phyloP scores from a whole-genome alignment of 92 coral and sea anemone genomes.

The Chrysogorgia sp. region DNA sequence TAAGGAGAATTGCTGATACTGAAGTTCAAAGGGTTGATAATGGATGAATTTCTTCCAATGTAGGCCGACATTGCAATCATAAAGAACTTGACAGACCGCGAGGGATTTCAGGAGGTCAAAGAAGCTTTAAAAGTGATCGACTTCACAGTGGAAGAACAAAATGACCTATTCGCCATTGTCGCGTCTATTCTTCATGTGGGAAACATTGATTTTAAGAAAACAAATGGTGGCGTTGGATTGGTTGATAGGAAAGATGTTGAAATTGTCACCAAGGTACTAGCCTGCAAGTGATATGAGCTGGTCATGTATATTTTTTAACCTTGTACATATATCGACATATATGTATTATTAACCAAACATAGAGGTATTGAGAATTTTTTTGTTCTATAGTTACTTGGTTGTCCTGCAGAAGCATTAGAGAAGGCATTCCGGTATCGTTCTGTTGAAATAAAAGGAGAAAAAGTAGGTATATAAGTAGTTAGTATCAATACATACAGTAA shows the following conservation, averaged over 20 bases:
- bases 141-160: conserved; percentile 76
- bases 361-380: neutral
- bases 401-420: conserved; percentile 86
- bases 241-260: conserved; percentile 88
- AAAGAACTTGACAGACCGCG: conserved; percentile 72
- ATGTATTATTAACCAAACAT: no score
- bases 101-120: conserved; percentile 79
- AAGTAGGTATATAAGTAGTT: conserved; percentile 57
- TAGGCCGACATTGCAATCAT: conserved; percentile 81
- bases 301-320: no score
- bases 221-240: conserved; percentile 70
- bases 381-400: conserved; percentile 72
- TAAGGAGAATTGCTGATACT: no score
- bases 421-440: conserved; percentile 87
- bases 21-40: no score
- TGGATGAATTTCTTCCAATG: neutral
- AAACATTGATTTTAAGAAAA: conserved; percentile 69
- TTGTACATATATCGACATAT: no score
- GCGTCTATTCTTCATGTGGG: conserved; percentile 93
- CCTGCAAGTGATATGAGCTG: no score
- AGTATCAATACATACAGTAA: no score
- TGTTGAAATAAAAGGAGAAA: conserved; percentile 90
- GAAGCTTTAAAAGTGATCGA: conserved; percentile 83
- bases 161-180: conserved; percentile 84
- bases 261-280: conserved; percentile 91